Conservation (phyloP, 2,888 invertebrate species). For the Ferdinandea cuprea region DNA sequence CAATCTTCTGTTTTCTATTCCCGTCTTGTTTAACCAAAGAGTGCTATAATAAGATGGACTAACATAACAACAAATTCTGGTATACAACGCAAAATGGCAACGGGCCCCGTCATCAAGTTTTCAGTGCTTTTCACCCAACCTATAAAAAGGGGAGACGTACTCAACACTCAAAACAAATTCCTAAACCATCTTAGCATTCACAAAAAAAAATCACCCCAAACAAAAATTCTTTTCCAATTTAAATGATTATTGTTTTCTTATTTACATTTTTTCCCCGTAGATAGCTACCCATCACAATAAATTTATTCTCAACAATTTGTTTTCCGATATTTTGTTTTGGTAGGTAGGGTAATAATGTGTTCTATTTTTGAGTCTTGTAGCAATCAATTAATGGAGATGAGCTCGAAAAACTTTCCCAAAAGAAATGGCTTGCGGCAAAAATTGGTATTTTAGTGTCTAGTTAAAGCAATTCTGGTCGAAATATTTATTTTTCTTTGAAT, state of each 20-base stretch:
- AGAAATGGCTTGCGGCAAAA: too few species aligned
- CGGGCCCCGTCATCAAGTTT: slow-evolving; percentile 25
- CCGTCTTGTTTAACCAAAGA: too few species aligned
- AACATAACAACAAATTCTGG: not conserved
- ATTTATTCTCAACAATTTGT: slow-evolving; percentile 23
- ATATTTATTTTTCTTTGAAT: too few species aligned
- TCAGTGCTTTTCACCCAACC: slow-evolving; percentile 3
- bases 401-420: not conserved
- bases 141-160: not conserved
- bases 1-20: not conserved
- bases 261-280: slow-evolving; percentile 26
- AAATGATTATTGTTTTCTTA: slow-evolving; percentile 11
- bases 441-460: too few species aligned
- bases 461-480: too few species aligned
- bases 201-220: not conserved
- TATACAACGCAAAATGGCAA: not conserved
- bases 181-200: slow-evolving; percentile 20
- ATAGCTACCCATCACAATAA: slow-evolving; percentile 37
- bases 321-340: slow-evolving; percentile 1
- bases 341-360: not conserved
- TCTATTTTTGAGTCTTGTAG: slow-evolving; percentile 1
- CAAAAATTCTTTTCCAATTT: slow-evolving; percentile 48
- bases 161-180: slow-evolving; percentile 27
- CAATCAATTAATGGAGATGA: slow-evolving; percentile 23
- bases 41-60: not conserved